Percentiles rank a stretch among this genome's conserved stretches.
Evolutionary conservation across 2,113 vertebrate species (phyloP).

Genomic region (Brachyhypopomus occidentalis): DNA sequence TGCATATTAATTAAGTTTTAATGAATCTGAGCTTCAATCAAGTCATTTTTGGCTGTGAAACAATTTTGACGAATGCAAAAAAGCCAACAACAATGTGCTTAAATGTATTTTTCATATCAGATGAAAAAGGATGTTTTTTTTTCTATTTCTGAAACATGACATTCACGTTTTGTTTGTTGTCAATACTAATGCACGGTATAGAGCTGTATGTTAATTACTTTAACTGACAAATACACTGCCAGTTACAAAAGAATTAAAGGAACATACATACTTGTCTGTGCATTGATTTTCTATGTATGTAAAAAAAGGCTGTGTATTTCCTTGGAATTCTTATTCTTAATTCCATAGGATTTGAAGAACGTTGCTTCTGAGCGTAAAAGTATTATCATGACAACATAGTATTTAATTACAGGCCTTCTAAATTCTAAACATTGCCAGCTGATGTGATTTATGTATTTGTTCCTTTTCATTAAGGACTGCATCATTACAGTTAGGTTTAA

Average conservation of each 20-base stretch:
- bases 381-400: conserved; percentile 48
- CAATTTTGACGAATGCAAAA: conserved; percentile 99
- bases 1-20: conserved; percentile 99
- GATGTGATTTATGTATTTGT: conserved; percentile 57
- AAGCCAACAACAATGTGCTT: conserved; percentile 86
- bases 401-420: conserved; percentile 75
- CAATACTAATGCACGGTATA: neutral
- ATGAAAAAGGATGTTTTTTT: conserved; percentile 77
- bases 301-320: neutral
- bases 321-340: neutral
- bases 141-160: conserved; percentile 59
- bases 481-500: conserved; percentile 45
- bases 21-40: conserved; percentile 99
- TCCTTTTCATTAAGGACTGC: conserved; percentile 65
- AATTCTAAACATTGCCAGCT: conserved; percentile 75
- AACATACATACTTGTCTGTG: conserved; percentile 1
- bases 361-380: neutral
- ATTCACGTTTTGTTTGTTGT: conserved; percentile 46
- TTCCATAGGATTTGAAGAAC: neutral
- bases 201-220: conserved; percentile 40
- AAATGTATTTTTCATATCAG: conserved; percentile 95
- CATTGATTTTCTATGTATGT: neutral
- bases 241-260: neutral
- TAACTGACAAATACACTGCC: neutral
- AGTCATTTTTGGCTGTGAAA: conserved; percentile 99